Base-by-base conservation (phyloP, 1,140 invertebrate species). In the Bombus picipes region DNA sequence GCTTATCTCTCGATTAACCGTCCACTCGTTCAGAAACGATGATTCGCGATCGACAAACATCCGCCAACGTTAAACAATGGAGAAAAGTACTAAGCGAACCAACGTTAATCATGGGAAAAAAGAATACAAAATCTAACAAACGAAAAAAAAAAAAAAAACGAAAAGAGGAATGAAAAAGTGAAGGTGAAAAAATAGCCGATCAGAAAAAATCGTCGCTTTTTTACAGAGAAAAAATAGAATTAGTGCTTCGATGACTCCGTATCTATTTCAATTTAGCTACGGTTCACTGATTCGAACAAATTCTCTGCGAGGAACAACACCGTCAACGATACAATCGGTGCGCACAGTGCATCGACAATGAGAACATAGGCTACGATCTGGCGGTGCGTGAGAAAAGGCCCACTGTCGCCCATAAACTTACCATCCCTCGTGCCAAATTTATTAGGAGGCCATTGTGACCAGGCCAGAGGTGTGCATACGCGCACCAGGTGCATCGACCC, bases 401-500 rank as follows among this genome's bases (percentile, higher is more conserved):
- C 76, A 83, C 68, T 88, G 88, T 81, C 78, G 81, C 57, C 86
- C 83, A 91, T 91, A 89, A 91, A 91, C 77, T 37, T 59, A 59
- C 71, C 62, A 71, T 37, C 37, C 77, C 78, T 73, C 85, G 70
- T 37, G 62, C 75, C 72, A 89, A 91, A 91, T 92, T 92, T 92
- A 89, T 92, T 91, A 91, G 88, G 68, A 62, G 53, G 39, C 84
- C 65, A 90, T 91, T 91, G 88, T 91, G 68, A 79, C 71, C 73
- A 53, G 0, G 53, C 71, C 75, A 43, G 85, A 91, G 91, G 88
- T 89, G 88, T 89, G 89, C 73, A 85, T 62, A 72, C 84, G 76
- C 80, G 74, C 87, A 88, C 91, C 91, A 91, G 91, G 91, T 92
- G 91, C 90, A 91, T 87, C 85, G 84, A 79, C 73, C 83, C 78